phyloP scores from a whole-genome alignment of 2,797 vertebrate genomes.

The Sternotherus odoratus region DNA sequence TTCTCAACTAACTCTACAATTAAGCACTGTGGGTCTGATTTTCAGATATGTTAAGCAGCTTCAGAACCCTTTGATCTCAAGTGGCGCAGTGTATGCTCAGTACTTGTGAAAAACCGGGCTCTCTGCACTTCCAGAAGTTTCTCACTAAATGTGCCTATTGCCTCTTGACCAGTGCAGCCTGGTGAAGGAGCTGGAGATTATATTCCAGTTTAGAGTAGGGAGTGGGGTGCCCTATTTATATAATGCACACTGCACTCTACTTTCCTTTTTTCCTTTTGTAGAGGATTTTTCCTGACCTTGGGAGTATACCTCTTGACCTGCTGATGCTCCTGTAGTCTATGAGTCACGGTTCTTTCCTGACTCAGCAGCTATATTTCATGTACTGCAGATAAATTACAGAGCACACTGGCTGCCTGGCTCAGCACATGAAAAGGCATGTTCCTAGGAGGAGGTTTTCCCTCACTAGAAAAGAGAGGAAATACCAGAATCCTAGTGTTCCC shows the following conservation, averaged over 20 bases:
- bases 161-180: background rate
- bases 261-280: background rate
- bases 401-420: background rate
- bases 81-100: background rate
- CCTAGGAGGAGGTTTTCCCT: background rate
- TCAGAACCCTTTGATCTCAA: background rate
- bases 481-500: background rate
- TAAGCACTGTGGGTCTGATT: background rate
- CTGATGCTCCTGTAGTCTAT: background rate
- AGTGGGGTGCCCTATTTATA: background rate
- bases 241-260: background rate
- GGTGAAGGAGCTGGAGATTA: background rate
- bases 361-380: background rate
- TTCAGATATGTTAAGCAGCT: background rate
- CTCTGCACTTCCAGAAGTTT: background rate
- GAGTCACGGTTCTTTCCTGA: background rate
- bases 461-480: accelerated
- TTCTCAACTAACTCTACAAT: background rate
- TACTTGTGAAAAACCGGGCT: background rate
- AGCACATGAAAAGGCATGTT: accelerated
- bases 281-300: background rate
- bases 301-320: background rate
- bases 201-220: background rate
- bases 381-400: background rate
- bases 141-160: background rate